Base-by-base conservation (phyloP, 2,888 invertebrate species). In the Lepidocyrtoides sp. region DNA sequence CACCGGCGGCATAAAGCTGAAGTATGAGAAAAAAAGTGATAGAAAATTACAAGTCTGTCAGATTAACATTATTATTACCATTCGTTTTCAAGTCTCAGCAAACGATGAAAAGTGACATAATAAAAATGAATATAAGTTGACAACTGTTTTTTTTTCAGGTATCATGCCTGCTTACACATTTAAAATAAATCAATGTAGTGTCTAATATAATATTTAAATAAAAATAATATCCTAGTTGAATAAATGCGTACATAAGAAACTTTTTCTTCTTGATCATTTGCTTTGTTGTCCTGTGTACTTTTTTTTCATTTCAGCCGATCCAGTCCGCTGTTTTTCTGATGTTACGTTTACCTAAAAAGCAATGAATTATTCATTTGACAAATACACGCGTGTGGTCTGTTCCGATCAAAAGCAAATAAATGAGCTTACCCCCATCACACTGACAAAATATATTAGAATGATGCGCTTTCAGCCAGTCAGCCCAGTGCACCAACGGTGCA, bases 321-420 rank as follows among this genome's bases (percentile, higher is more conserved):
- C 87, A 75, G 83, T 75, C 89, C 84, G 88, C 83, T n/a, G n/a
- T n/a, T n/a, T n/a, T n/a, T n/a, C n/a, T 93, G 88, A 83, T 91
- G 60, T 54, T 89, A 54, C 41, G 77, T 82, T 89, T 87, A 87
- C 72, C 83, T 44, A 75, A 69, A 75, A 75, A 44, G 69, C 82
- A 66, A 93, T 93, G 93, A 93, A 94, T 94, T 93, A 94, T 94
- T 94, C 94, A 94, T 94, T 92, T 93, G 93, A 93, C 94, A 94
- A 75, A 93, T 92, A 92, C 91, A 91, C 93, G 93, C 94, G 94
- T 94, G 94, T 94, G 94, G 94, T 94, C 94, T 92, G 88, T 87
- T 92, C 90, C 94, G 92, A 93, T 93, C 93, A 93, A 93, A 93
- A 92, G 93, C 92, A 93, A 93, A 93, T 92, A 93, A 93, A 93